Evolutionary conservation across 2,113 vertebrate genomes (phyloP).

Genomic region (Cynopterus brachyotis): DNA sequence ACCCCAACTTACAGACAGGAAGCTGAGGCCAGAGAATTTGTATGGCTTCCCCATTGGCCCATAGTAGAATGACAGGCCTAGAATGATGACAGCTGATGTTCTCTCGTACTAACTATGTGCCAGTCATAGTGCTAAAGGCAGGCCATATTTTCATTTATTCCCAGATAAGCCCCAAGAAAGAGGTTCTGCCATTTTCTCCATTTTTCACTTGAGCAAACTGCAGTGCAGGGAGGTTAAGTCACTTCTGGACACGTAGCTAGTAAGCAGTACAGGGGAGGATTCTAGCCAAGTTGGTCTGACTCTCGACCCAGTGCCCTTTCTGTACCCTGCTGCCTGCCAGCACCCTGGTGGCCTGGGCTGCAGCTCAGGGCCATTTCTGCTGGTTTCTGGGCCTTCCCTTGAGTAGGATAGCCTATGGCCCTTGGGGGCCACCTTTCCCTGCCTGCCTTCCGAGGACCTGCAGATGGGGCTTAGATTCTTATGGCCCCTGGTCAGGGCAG

Average conservation of each 20-base stretch:
- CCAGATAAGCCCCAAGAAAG: background rate
- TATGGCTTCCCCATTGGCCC: background rate
- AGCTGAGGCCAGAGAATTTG: background rate
- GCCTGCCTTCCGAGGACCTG: background rate
- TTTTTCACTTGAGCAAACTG: background rate
- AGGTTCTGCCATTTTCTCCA: background rate
- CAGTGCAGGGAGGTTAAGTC: background rate
- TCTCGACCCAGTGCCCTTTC: background rate
- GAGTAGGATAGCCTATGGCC: background rate
- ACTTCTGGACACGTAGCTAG: background rate
- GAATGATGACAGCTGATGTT: background rate
- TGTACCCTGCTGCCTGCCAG: background rate
- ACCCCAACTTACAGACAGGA: background rate
- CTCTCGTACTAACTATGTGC: background rate
- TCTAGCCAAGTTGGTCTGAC: background rate
- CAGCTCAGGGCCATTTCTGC: background rate
- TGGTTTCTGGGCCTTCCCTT: background rate
- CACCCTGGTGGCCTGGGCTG: background rate
- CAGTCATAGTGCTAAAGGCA: background rate
- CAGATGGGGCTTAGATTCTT: background rate
- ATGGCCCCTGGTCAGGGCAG: background rate
- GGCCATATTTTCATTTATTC: background rate
- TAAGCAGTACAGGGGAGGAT: background rate
- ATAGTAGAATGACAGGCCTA: background rate
- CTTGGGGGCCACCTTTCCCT: background rate